These are phyloP conservation scores for Drosophila stalkeri DNA, from an alignment of 2,888 invertebrate species.

Conservation along the genomic window DNA sequence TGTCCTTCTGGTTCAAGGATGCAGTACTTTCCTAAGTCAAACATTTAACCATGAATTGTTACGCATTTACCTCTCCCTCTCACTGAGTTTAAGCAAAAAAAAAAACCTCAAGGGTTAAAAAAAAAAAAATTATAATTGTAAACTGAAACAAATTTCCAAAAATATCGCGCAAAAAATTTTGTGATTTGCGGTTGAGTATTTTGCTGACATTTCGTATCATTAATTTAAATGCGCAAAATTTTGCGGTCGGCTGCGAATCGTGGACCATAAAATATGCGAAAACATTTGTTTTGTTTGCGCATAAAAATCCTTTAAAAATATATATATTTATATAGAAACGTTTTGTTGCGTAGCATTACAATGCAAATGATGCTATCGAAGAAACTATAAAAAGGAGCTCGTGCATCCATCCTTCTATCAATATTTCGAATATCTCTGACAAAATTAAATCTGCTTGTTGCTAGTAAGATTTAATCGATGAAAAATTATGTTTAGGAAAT, in stretches of 20 bases:
- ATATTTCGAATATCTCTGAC: slow-evolving; percentile 4
- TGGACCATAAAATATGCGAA: slow-evolving; percentile 65
- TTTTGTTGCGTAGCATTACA: background rate
- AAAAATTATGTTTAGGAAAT: background rate
- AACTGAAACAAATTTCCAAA: slow-evolving; percentile 2
- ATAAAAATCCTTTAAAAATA: slow-evolving; percentile 14
- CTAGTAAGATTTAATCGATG: slow-evolving; percentile 2
- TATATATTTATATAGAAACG: background rate
- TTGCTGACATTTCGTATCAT: slow-evolving; percentile 65
- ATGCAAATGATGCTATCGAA: slow-evolving; percentile 14
- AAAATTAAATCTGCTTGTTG: background rate
- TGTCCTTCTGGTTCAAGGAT: slow-evolving; percentile 62
- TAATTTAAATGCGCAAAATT: slow-evolving; percentile 69
- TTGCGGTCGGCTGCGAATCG: slow-evolving; percentile 56
- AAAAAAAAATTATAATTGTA: slow-evolving; percentile 4
- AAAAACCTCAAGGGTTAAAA: too few species aligned
- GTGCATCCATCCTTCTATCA: background rate
- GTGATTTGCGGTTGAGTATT: slow-evolving; percentile 70
- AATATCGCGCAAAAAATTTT: slow-evolving; percentile 9
- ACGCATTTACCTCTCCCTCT: too few species aligned
- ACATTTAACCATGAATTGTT: background rate
- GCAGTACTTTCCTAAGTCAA: slow-evolving; percentile 57
- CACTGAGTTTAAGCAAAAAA: background rate
- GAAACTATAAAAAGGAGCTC: background rate
- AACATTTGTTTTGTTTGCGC: slow-evolving; percentile 51